Evolutionary conservation across 2,113 vertebrate genomes (phyloP), one percentile per base, ranked within the genome.

Genomic region (Chaetodon trifascialis): DNA sequence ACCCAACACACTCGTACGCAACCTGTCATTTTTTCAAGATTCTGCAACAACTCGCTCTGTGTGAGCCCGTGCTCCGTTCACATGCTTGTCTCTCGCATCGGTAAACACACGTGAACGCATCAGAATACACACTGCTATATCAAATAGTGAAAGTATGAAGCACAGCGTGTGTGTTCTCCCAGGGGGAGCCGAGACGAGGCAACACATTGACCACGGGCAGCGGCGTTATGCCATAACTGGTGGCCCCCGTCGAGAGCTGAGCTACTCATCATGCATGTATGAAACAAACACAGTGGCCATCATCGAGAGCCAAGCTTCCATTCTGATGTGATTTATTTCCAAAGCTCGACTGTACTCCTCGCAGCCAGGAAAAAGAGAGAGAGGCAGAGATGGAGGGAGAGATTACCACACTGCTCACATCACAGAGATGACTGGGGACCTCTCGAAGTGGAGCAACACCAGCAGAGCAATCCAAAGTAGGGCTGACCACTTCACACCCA

Each of bases 261-360:
- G 88, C 87, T 67, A 59, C 91, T 93, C 90, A 91, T 91, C 93
- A 90, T 82, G 89, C 89, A 92, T 93, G 92, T 91, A 92, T 91
- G 89, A 94, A 85, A 89, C 84, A 91, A 90, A 86, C 86, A 88
- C 62, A 46, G 54, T 80, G 89, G 64, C 82, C 87, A 79, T 91
- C 89, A 93, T 92, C 86, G 44, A 89, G 73, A 90, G 89, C 84
- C 83, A 87, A 89, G 85, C 65, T 82, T 93, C 94, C 92, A 94
- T 74, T 89, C 88, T 91, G 92, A 94, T 92, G 88, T 93, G 91
- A 92, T 94, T 93, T 92, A 94, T 94, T 93, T 95, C 92, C 92
- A 87, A 92, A 90, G 84, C 86, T 89, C 72, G 46, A 85, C 81
- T 90, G 75, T 83, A 81, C 79, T 85, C 84, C 89, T 92, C 72